phyloP scores from a whole-genome alignment of 2,888 invertebrate genomes.

The Stenichneumon culpator region DNA sequence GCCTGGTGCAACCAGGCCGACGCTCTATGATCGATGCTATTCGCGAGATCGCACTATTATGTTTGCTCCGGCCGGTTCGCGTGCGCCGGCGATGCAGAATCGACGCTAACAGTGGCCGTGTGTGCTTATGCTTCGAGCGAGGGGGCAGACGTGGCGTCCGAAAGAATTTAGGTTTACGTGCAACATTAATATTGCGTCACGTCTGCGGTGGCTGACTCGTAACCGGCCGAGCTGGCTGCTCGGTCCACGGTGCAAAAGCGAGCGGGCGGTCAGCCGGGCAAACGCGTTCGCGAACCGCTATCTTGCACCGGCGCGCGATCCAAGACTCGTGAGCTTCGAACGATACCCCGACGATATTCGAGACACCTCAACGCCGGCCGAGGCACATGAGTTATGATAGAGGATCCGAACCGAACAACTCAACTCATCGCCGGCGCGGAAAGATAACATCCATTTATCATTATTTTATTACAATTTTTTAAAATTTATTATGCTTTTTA shows the following conservation, averaged over 20 bases:
- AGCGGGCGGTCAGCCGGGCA: constrained; percentile 9
- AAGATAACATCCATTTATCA: constrained; percentile 13
- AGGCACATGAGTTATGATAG: neutral
- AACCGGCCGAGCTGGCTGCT: constrained; percentile 18
- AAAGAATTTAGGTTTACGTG: constrained; percentile 36
- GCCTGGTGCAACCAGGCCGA: neutral
- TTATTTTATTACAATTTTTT: neutral
- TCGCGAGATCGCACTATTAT: constrained; percentile 33
- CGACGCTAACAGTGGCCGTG: neutral
- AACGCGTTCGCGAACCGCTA: constrained; percentile 23
- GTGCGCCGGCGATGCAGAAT: constrained; percentile 12
- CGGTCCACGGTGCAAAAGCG: constrained; percentile 8
- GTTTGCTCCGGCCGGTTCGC: constrained; percentile 5
- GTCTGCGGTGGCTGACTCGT: constrained; percentile 28
- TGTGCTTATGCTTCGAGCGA: neutral
- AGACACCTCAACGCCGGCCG: neutral
- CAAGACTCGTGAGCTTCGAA: neutral
- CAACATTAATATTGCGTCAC: constrained; percentile 47
- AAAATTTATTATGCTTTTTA: too few species aligned
- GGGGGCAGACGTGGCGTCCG: neutral
- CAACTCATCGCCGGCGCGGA: neutral
- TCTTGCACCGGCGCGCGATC: neutral
- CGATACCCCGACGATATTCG: neutral
- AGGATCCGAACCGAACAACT: constrained; percentile 3
- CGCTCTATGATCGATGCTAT: constrained; percentile 35